These are phyloP conservation scores for Tyto alba DNA, from an alignment of 2,113 vertebrate genomes.

Conservation along the genomic window DNA sequence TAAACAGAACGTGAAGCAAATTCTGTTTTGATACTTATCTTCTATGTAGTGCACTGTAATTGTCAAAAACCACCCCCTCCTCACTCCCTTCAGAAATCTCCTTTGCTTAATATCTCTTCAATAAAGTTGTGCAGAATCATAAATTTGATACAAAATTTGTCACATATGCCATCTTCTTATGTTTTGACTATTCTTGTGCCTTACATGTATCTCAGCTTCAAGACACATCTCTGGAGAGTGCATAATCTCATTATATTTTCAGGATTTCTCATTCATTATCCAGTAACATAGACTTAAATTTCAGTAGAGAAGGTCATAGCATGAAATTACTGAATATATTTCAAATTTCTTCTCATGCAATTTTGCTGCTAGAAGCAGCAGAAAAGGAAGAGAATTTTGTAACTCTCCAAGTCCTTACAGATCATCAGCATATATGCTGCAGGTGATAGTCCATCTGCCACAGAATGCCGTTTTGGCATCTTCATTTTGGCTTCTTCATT, in stretches of 20 bases:
- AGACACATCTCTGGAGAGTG: background rate
- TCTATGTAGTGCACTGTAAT: background rate
- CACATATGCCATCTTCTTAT: background rate
- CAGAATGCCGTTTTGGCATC: background rate
- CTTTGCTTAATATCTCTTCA: background rate
- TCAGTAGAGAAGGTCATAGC: background rate
- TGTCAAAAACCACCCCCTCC: background rate
- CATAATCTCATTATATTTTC: background rate
- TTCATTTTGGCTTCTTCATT: background rate
- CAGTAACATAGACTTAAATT: background rate
- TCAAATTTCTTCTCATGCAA: background rate
- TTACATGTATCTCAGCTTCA: background rate
- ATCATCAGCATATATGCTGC: background rate
- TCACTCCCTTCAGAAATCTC: background rate
- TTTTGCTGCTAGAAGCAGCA: background rate
- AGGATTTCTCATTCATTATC: background rate
- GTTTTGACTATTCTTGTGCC: background rate
- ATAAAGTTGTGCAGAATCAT: background rate
- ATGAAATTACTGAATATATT: background rate
- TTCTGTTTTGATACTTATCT: background rate
- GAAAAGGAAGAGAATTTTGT: background rate
- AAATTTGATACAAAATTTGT: background rate
- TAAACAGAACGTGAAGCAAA: background rate
- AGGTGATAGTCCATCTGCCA: background rate
- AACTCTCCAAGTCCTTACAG: background rate